phyloP scores from a whole-genome alignment of 2,888 invertebrate species.

The Drosophila mimica region DNA sequence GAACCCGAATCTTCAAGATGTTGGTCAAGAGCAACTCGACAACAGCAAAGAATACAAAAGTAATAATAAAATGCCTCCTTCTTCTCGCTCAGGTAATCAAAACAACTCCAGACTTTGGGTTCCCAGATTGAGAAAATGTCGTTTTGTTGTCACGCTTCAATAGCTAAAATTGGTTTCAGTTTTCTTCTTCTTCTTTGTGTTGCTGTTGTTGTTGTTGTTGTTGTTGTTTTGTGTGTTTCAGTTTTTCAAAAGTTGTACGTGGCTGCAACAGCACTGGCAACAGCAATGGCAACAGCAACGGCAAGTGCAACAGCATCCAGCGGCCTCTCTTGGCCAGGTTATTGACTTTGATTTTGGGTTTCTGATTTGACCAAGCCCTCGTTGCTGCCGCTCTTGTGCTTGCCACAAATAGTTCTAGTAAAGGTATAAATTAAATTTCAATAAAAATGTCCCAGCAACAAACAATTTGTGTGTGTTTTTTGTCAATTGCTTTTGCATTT shows the following conservation, averaged over 20 bases:
- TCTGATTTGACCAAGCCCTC: constrained; percentile 36
- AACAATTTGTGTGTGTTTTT: constrained; percentile 30
- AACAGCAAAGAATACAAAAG: constrained; percentile 1
- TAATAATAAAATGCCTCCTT: constrained; percentile 21
- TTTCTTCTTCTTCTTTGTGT: constrained; percentile 23
- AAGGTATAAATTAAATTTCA: constrained; percentile 77
- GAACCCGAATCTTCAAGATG: constrained; percentile 40
- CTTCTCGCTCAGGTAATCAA: constrained; percentile 56
- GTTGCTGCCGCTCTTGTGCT: constrained; percentile 12
- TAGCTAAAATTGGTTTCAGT: constrained; percentile 68
- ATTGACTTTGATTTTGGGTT: constrained; percentile 62
- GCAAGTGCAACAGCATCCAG: constrained; percentile 19
- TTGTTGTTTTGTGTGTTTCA: constrained; percentile 27
- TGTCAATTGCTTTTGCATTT: constrained; percentile 44
- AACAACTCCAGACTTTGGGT: constrained; percentile 36
- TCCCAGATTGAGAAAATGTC: constrained; percentile 54
- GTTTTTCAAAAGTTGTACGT: constrained; percentile 9
- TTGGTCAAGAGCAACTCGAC: constrained; percentile 30
- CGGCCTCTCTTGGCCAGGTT: constrained; percentile 58
- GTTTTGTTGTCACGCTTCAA: constrained; percentile 76
- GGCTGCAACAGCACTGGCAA: constrained; percentile 19
- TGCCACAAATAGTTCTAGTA: constrained; percentile 29
- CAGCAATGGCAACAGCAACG: constrained; percentile 15
- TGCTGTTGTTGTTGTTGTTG: constrained; percentile 24
- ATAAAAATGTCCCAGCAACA: constrained; percentile 77